Base-by-base conservation (phyloP, 2,797 vertebrate genomes). In the Emys orbicularis region DNA sequence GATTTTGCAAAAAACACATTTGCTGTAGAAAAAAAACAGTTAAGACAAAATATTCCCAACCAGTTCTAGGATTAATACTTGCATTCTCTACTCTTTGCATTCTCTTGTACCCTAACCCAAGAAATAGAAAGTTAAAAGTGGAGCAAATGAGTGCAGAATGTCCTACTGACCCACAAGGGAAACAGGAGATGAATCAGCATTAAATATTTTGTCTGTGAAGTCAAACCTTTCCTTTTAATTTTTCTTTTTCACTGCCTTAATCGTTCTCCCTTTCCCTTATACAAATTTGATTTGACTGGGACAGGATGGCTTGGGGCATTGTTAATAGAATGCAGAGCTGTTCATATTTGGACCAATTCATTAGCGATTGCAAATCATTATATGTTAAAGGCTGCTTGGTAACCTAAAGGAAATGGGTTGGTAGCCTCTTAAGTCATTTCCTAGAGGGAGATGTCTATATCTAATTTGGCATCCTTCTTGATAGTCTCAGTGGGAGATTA, bases 381-480 rank as follows among this genome's bases (percentile, higher is more conserved):
- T 92, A 94, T 95, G n/a, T 56, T 82, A 84, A 86, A 92, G 65
- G 37, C 79, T 88, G 87, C 80, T 85, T 88, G 61, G 91, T 90
- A 81, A 93, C 1, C 47, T 54, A 21, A 77, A 37, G 83, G 53
- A 80, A 44, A 12, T 65, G 81, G 81, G 87, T 57, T 6, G 83
- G 80, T 81, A 95, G 92, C 72, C 94, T 96, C 84, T 37, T 89
- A 86, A 74, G 94, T 88, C 77, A 90, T 25, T 80, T 93, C 57
- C 87, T 90, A 90, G 31, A 65, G 79, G 87, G 27, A 82, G 86
- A 54, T 0, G 15, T 84, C 92, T 90, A 0, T 95, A 92, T 95
- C 95, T 94, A 54, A 16, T 12, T 2, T 6, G 84, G 83, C 85
- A 96, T 96, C 92, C 92, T 80, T 61, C 8, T n/a, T 79, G 86